A percentile compares a stretch with the other conserved stretches of the same genome.
Evolutionary conservation across 2,113 vertebrate species (phyloP).

Genomic region (Spilogale gracilis): DNA sequence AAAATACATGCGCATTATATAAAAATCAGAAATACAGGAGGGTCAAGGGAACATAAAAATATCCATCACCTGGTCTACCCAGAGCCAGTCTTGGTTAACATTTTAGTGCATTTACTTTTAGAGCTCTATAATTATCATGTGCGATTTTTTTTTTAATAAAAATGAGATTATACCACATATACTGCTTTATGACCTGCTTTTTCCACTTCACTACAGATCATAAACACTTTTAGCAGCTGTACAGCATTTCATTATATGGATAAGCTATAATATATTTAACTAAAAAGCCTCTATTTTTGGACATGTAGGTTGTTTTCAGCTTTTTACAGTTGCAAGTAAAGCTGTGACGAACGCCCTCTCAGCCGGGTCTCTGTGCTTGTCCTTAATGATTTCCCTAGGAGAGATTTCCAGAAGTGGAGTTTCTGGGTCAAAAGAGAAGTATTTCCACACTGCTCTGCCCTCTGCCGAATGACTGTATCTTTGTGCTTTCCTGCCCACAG

Average conservation of each 20-base stretch:
- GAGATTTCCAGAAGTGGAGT: neutral
- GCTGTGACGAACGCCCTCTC: neutral
- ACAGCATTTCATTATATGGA: neutral
- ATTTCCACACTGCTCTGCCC: neutral
- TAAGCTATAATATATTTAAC: neutral
- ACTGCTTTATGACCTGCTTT: neutral
- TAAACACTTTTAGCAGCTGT: neutral
- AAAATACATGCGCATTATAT: neutral
- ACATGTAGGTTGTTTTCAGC: neutral
- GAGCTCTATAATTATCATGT: neutral
- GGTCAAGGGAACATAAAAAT: neutral
- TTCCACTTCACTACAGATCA: neutral
- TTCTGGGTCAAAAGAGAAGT: slow-evolving; percentile 34
- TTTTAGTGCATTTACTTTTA: neutral
- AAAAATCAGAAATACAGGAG: neutral
- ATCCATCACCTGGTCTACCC: neutral
- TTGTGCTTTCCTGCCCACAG: neutral
- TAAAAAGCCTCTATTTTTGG: neutral
- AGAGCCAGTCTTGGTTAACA: neutral
- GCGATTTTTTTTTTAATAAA: neutral
- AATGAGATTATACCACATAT: neutral
- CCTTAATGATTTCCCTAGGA: neutral
- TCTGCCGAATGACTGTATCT: neutral
- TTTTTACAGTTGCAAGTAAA: neutral
- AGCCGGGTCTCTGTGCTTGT: neutral